Evolutionary conservation across 1,140 invertebrate species (phyloP), one percentile per base, ranked within the genome.

Genomic region (Drosophila melanica): DNA sequence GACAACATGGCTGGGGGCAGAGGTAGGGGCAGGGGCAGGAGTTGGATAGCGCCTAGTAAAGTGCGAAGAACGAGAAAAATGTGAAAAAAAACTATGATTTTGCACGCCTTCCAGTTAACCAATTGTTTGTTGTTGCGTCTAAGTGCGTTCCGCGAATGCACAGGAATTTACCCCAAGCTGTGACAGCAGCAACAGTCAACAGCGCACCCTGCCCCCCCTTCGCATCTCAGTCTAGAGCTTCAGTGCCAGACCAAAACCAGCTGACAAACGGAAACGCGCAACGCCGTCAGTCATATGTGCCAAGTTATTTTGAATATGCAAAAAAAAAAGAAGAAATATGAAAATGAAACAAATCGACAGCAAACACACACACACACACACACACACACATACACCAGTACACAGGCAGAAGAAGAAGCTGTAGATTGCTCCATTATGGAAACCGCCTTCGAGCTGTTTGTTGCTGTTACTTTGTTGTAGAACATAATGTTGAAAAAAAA

Each of bases 281-380:
- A 75, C 75, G 75, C 75, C 75, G 82, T 81, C 82, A 79, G 79
- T 86, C 81, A 86, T 87, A 72, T 80, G 82, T 57, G 71, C 67
- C 78, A 82, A 87, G 84, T 79, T 87, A 87, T 87, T 87, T 82
- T 87, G 79, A 87, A 87, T 87, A 87, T 87, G 82, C 82, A 87
- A 89, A 81, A 86, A 81, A 87, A 65, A 62, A 85, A 77, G 55
- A 66, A 20, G 20, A 23, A 23, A 23, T 23, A 23, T 23, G 20
- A 69, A 79, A 47, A 45, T 5, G 59, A 68, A 51, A 41, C 54
- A 82, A 63, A 63, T 66, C 74, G 48, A 68, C 33, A 59, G 65
- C 44, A 45, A 16, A 39, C 44, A 44, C 3, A 44, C 23, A 37
- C 11, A 47, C 27, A 59, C 11, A 53, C 9, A 48, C 18, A 30